phyloP scores from a whole-genome alignment of 2,888 invertebrate genomes.

The Tubulanus polymorphus region DNA sequence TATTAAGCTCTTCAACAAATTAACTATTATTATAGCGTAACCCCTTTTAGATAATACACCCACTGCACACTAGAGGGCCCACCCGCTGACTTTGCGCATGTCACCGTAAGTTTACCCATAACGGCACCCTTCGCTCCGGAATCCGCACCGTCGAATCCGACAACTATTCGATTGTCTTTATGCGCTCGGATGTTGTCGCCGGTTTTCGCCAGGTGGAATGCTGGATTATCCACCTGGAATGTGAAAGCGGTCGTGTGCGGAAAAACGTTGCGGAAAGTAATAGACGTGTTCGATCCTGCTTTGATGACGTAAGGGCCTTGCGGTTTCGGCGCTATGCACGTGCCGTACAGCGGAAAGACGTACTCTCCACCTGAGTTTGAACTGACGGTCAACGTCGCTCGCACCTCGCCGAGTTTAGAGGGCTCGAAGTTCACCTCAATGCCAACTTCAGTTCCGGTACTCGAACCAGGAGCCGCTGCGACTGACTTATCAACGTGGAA shows the following conservation, averaged over 20 bases:
- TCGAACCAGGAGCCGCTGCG: conserved; percentile 51
- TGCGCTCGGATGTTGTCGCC: conserved; percentile 52
- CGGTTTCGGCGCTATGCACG: conserved; percentile 55
- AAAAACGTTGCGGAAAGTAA: conserved; percentile 58
- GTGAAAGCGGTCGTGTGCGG: conserved; percentile 49
- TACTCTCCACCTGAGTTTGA: conserved; percentile 51
- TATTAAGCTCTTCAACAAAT: too few relatives aligned
- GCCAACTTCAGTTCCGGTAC: conserved; percentile 49
- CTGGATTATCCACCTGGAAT: conserved; percentile 54
- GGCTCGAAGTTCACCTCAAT: conserved; percentile 53
- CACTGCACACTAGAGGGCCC: conserved; percentile 49
- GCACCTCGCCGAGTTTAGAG: conserved; percentile 48
- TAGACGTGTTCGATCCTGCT: conserved; percentile 46
- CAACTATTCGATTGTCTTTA: conserved; percentile 51
- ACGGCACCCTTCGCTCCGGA: conserved; percentile 44
- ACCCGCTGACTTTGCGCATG: conserved; percentile 49
- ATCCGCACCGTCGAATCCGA: conserved; percentile 53
- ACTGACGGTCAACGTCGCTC: conserved; percentile 39
- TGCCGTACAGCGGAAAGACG: conserved; percentile 55
- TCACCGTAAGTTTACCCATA: conserved; percentile 51
- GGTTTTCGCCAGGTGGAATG: conserved; percentile 52
- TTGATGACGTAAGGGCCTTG: conserved; percentile 57
- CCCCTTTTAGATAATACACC: conserved; percentile 53
- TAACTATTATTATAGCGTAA: conserved; percentile 26
- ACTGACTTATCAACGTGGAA: conserved; percentile 53